Base-by-base conservation (phyloP, 2,113 vertebrate species). In the Gracilinanus agilis region DNA sequence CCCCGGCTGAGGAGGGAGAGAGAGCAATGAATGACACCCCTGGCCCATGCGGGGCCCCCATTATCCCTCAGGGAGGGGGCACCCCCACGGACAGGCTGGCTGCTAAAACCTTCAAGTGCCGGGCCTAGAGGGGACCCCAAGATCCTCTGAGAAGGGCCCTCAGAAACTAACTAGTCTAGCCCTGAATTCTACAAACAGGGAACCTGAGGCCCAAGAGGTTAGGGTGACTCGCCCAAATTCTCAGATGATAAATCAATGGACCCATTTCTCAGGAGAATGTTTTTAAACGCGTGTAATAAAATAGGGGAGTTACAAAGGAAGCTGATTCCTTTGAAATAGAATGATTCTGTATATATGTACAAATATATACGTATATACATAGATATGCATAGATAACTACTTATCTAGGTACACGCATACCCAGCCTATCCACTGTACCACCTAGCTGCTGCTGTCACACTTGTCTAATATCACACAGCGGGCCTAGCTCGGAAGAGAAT, bases 251-350 rank as follows among this genome's bases (percentile, higher is more conserved):
- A 90, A 7, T n/a, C n/a, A n/a, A n/a, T n/a, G n/a, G n/a, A n/a
- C n/a, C n/a, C n/a, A n/a, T n/a, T n/a, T n/a, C n/a, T n/a, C n/a
- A n/a, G n/a, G n/a, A n/a, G n/a, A n/a, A n/a, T n/a, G n/a, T n/a
- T n/a, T n/a, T n/a, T n/a, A n/a, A n/a, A n/a, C n/a, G n/a, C n/a
- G n/a, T n/a, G n/a, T n/a, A n/a, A n/a, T n/a, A n/a, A n/a, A 56
- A 9, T 21, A 40, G 93, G 83, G 44, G 53, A 54, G 56, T 89
- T 53, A 25, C 94, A 96, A 95, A 92, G 53, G 91, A 55, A 90
- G 55, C 24, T 24, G 24, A 56, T 13, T n/a, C n/a, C n/a, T n/a
- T n/a, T n/a, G n/a, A n/a, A n/a, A n/a, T n/a, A n/a, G n/a, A n/a
- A n/a, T n/a, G n/a, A n/a, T n/a, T n/a, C n/a, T n/a, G n/a, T n/a